phyloP scores from a whole-genome alignment of 2,888 invertebrate species.

The Caenorhabditis drosophilae region DNA sequence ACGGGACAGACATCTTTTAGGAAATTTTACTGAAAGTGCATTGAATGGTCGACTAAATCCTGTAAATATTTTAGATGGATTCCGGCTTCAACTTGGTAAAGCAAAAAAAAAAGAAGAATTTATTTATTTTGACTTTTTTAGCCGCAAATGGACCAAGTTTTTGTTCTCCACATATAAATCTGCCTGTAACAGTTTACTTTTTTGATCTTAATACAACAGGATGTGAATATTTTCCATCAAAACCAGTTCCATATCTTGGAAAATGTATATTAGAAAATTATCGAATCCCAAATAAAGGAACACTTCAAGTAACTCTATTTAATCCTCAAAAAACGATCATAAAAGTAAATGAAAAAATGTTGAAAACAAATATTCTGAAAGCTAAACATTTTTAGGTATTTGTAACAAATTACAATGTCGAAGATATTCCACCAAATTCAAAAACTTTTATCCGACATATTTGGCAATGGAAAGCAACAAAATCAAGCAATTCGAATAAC shows the following conservation, averaged over 20 bases:
- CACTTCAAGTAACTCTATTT: constrained; percentile 7
- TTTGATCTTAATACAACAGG: constrained; percentile 12
- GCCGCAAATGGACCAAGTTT: constrained; percentile 1
- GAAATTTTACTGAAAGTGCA: constrained; percentile 13
- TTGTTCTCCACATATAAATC: background rate
- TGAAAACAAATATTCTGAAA: background rate
- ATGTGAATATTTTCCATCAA: constrained; percentile 2
- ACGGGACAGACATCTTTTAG: constrained; percentile 4
- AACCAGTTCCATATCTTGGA: constrained; percentile 10
- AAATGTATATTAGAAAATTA: constrained; percentile 3
- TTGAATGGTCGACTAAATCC: constrained; percentile 7
- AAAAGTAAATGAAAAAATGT: background rate
- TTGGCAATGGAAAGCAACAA: constrained; percentile 9
- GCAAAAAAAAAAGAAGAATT: too few relatives aligned
- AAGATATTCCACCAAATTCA: constrained; percentile 10
- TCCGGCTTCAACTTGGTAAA: constrained; percentile 3
- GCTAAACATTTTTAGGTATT: constrained; percentile 2
- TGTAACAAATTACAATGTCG: constrained; percentile 7
- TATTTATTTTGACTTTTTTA: constrained; percentile 1
- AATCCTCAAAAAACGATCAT: constrained; percentile 9
- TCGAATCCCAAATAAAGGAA: constrained; percentile 5
- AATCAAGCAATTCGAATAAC: too few relatives aligned
- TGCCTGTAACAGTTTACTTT: constrained; percentile 5
- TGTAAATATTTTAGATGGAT: constrained; percentile 2
- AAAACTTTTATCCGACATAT: constrained; percentile 11